These are phyloP conservation scores for Pseudopodoces humilis DNA, from an alignment of 2,113 vertebrate genomes.

Conservation along the genomic window DNA sequence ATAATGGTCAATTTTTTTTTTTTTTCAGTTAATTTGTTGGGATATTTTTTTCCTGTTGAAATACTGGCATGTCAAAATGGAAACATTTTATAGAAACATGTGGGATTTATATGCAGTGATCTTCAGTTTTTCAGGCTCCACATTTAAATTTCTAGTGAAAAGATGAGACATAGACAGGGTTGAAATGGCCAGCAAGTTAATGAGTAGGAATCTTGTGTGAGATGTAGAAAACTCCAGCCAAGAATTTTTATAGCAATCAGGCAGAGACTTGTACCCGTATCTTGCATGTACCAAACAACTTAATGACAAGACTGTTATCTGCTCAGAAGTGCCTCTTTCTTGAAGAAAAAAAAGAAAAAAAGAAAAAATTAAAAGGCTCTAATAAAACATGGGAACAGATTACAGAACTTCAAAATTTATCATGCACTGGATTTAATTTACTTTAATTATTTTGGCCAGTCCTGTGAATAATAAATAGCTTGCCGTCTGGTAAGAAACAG, in stretches of 20 bases:
- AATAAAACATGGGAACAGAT: slow-evolving; percentile 3
- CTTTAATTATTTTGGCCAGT: slow-evolving; percentile 18
- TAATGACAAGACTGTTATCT: background rate
- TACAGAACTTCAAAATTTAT: background rate
- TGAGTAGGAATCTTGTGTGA: background rate
- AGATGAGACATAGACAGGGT: background rate
- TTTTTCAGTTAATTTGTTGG: background rate
- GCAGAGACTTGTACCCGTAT: background rate
- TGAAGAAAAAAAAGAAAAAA: background rate
- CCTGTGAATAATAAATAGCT: slow-evolving; percentile 1
- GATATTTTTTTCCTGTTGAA: background rate
- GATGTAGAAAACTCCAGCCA: background rate
- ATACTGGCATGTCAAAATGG: background rate
- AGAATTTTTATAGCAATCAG: background rate
- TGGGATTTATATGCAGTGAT: background rate
- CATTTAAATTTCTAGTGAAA: background rate
- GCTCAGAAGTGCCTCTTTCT: background rate
- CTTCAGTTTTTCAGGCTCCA: background rate
- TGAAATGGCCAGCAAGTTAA: background rate
- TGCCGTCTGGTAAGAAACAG: background rate
- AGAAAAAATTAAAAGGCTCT: background rate
- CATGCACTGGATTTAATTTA: background rate
- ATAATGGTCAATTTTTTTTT: background rate
- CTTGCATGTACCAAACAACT: background rate
- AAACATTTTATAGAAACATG: background rate